A percentile compares a stretch with the other conserved stretches of the same genome.
These are phyloP conservation scores for Pelvicachromis taeniatus DNA, from an alignment of 2,113 vertebrate species.

Conservation along the genomic window DNA sequence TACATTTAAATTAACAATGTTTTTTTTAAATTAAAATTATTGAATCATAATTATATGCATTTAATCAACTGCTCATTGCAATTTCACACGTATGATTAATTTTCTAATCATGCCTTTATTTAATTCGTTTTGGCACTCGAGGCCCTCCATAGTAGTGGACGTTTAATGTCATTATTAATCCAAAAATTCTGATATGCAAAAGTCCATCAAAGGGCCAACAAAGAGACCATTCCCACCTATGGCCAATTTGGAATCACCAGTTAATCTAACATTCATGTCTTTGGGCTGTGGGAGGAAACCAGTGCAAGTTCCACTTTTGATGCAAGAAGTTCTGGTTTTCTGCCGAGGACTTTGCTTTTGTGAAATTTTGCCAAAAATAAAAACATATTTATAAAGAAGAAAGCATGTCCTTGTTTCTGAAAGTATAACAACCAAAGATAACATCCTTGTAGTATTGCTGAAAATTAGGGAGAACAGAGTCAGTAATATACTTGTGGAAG, in stretches of 20 bases:
- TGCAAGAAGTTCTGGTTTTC: no score
- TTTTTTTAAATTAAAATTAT: neutral
- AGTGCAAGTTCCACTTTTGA: no score
- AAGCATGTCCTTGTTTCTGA: no score
- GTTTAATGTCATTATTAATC: neutral
- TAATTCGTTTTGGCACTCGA: neutral
- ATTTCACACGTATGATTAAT: neutral
- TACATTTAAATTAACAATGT: neutral
- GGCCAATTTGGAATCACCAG: neutral
- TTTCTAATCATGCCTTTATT: neutral
- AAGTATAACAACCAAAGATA: no score
- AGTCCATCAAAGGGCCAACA: neutral
- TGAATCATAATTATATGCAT: neutral
- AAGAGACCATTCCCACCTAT: fast-evolving
- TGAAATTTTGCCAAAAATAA: no score
- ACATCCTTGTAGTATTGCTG: no score
- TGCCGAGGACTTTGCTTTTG: no score
- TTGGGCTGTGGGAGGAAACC: no score
- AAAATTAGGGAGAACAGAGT: no score
- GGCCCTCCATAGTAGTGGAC: neutral
- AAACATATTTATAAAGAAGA: no score
- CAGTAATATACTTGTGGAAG: no score
- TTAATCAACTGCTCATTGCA: neutral
- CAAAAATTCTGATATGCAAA: fast-evolving
- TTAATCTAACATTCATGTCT: neutral